Evolutionary conservation across 1,140 invertebrate species (phyloP).

Genomic region (Ectropis grisescens): DNA sequence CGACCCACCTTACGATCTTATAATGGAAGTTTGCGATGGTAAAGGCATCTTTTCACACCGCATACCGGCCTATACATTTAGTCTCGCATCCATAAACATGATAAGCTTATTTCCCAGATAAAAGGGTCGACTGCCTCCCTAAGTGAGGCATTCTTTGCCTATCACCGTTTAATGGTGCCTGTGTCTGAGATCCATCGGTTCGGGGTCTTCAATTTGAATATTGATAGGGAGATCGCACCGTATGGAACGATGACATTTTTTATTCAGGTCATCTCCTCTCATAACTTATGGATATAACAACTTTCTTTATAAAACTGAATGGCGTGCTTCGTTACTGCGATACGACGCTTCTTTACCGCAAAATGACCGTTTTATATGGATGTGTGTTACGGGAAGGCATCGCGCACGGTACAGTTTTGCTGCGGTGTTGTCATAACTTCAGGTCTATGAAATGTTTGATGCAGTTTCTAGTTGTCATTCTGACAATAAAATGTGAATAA

Average conservation of each 20-base stretch:
- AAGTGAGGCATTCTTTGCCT: conserved; percentile 56
- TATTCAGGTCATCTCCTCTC: conserved; percentile 16
- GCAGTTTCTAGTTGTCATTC: too few relatives aligned
- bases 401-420: too few relatives aligned
- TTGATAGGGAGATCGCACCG: conserved; percentile 34
- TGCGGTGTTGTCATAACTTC: too few relatives aligned
- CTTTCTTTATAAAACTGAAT: conserved; percentile 4
- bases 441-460: too few relatives aligned
- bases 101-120: conserved; percentile 60
- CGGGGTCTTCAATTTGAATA: conserved; percentile 57
- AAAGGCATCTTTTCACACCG: conserved; percentile 22
- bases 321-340: too few relatives aligned
- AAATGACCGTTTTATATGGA: too few relatives aligned
- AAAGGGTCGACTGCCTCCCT: conserved; percentile 48
- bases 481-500: too few relatives aligned
- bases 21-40: conserved; percentile 30
- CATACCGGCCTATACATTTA: conserved; percentile 19
- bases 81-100: conserved; percentile 46
- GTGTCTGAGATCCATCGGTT: conserved; percentile 45
- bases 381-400: too few relatives aligned
- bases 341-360: too few relatives aligned
- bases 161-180: conserved; percentile 53
- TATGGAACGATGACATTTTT: conserved; percentile 24
- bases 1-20: conserved; percentile 13
- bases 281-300: conserved; percentile 16